phyloP scores from a whole-genome alignment of 2,888 invertebrate species.

The Spicauda simplicius region DNA sequence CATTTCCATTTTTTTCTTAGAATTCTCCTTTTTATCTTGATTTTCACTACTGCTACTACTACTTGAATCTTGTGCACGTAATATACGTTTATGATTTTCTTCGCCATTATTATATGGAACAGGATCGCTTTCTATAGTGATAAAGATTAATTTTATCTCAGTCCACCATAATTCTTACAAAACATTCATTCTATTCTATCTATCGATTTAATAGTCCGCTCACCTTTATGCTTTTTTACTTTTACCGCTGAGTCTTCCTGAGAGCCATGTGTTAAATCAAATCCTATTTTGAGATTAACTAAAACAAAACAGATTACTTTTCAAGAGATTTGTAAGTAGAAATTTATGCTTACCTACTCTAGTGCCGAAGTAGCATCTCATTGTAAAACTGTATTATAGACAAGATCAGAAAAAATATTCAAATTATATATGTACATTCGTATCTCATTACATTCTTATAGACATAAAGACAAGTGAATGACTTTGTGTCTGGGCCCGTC shows the following conservation, averaged over 20 bases:
- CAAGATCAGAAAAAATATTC: too few species aligned
- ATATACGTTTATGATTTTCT: constrained; percentile 29
- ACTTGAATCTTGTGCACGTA: constrained; percentile 38
- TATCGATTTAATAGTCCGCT: background rate
- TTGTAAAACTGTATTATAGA: too few species aligned
- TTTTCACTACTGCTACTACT: constrained; percentile 38
- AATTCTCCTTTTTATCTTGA: constrained; percentile 37
- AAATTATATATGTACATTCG: too few species aligned
- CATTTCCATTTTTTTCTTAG: constrained; percentile 42
- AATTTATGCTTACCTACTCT: too few species aligned
- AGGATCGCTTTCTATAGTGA: background rate
- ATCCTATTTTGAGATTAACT: constrained; percentile 67
- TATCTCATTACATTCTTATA: too few species aligned
- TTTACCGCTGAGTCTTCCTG: constrained; percentile 58
- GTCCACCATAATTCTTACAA: too few species aligned
- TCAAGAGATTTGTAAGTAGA: too few species aligned
- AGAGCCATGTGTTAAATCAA: constrained; percentile 62
- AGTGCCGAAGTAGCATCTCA: too few species aligned
- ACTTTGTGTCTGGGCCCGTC: too few species aligned
- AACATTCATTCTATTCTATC: too few species aligned
- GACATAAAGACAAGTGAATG: too few species aligned
- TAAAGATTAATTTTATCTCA: background rate
- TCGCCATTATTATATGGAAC: background rate
- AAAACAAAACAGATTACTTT: constrained; percentile 45
- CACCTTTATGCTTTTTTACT: constrained; percentile 64